Percentiles rank a stretch among this genome's conserved stretches.
These are phyloP conservation scores for Heterocephalus glaber DNA, from an alignment of 2,113 vertebrate genomes.

Conservation along the genomic window DNA sequence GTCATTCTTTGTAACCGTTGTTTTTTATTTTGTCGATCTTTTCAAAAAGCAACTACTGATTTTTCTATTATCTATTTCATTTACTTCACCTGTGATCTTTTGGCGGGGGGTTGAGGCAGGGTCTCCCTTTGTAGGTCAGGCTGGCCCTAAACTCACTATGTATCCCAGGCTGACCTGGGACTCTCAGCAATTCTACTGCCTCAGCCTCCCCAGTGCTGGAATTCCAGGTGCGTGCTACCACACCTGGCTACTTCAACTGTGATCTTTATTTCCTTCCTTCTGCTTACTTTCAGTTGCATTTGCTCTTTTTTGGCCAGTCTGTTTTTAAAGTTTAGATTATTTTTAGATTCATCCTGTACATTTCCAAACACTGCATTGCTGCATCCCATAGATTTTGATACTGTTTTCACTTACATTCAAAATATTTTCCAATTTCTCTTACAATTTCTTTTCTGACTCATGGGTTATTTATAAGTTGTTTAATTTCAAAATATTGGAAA, in stretches of 20 bases:
- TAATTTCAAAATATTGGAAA: neutral
- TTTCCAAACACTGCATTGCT: neutral
- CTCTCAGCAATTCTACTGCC: too few relatives aligned
- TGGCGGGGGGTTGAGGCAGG: too few relatives aligned
- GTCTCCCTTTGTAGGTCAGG: too few relatives aligned
- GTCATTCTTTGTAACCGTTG: neutral
- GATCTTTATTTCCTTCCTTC: neutral
- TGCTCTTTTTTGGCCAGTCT: neutral
- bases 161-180: too few relatives aligned
- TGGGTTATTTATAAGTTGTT: neutral
- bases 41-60: neutral
- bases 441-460: neutral
- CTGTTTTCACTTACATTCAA: neutral
- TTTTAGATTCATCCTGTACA: neutral
- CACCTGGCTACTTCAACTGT: too few relatives aligned
- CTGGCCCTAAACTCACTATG: too few relatives aligned
- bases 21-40: neutral
- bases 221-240: too few relatives aligned
- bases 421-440: conserved; percentile 25
- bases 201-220: too few relatives aligned
- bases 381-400: neutral
- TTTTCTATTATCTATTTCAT: neutral
- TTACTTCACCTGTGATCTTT: neutral
- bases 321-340: neutral
- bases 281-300: neutral